Percentiles rank a stretch among this genome's conserved stretches.
These are phyloP conservation scores for Cheiracanthium punctorium DNA, from an alignment of 2,888 invertebrate genomes.

Conservation along the genomic window DNA sequence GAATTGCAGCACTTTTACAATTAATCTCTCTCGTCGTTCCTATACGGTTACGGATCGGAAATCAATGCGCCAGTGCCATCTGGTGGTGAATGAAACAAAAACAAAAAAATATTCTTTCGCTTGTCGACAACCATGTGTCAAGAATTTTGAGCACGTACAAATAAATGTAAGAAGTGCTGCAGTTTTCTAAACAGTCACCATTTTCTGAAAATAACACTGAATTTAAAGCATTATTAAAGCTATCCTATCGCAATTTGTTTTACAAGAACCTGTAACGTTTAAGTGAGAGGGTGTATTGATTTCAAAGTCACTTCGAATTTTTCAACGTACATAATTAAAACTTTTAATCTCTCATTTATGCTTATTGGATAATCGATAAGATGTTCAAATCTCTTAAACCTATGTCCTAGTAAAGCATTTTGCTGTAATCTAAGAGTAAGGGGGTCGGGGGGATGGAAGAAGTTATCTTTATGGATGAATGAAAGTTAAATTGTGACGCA, in stretches of 20 bases:
- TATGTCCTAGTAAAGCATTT: too few relatives aligned
- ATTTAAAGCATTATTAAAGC: too few relatives aligned
- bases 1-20: background rate
- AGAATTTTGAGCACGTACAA: too few relatives aligned
- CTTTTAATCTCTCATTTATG: too few relatives aligned
- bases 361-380: too few relatives aligned
- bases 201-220: too few relatives aligned
- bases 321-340: too few relatives aligned
- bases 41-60: background rate
- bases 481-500: too few relatives aligned
- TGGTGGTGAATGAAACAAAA: constrained; percentile 19
- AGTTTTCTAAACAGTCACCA: background rate
- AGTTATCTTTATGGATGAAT: too few relatives aligned
- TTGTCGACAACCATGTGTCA: background rate
- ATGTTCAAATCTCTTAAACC: too few relatives aligned
- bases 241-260: background rate
- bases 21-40: background rate
- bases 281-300: background rate
- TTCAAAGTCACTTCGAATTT: background rate
- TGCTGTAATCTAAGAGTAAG: too few relatives aligned
- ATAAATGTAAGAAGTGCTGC: background rate
- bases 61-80: constrained; percentile 35
- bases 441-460: too few relatives aligned
- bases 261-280: background rate
- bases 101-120: background rate